phyloP scores from a whole-genome alignment of 2,113 vertebrate species.

The Benitochromis conjunctus region DNA sequence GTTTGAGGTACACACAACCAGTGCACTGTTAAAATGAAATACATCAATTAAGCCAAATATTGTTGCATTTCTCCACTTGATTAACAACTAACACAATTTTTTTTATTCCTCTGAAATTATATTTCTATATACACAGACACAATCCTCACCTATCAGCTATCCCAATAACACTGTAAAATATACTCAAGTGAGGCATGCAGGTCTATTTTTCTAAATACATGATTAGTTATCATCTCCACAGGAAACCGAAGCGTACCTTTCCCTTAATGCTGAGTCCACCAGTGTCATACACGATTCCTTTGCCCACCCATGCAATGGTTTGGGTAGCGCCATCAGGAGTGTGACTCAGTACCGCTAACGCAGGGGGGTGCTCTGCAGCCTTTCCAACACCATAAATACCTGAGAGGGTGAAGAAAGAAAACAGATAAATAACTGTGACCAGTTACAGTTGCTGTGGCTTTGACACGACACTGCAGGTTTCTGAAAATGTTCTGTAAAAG shows the following conservation, averaged over 20 bases:
- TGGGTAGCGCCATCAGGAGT: conserved; percentile 92
- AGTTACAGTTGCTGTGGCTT: not conserved
- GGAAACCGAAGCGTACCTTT: conserved; percentile 61
- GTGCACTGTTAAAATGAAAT: not conserved
- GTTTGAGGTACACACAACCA: not conserved
- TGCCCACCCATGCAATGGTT: conserved; percentile 98
- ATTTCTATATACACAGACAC: not conserved
- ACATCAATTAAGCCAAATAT: not conserved
- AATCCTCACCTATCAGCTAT: not conserved
- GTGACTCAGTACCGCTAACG: conserved; percentile 90
- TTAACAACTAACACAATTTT: not conserved
- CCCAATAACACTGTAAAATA: not conserved
- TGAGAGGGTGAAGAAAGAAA: conserved; percentile 28
- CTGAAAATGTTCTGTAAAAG: not conserved
- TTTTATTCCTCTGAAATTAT: not conserved
- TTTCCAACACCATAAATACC: conserved; percentile 97
- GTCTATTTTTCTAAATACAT: not conserved
- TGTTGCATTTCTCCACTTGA: not conserved
- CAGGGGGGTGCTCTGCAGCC: conserved; percentile 88
- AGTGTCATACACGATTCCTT: conserved; percentile 97
- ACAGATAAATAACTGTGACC: not conserved
- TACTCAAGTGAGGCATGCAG: not conserved
- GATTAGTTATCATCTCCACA: not conserved
- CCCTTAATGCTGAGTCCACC: conserved; percentile 99
- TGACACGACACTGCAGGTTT: not conserved